A percentile compares a stretch with the other conserved stretches of the same genome.
Conservation (phyloP, 2,888 invertebrate species). For the Apoderus coryli region DNA sequence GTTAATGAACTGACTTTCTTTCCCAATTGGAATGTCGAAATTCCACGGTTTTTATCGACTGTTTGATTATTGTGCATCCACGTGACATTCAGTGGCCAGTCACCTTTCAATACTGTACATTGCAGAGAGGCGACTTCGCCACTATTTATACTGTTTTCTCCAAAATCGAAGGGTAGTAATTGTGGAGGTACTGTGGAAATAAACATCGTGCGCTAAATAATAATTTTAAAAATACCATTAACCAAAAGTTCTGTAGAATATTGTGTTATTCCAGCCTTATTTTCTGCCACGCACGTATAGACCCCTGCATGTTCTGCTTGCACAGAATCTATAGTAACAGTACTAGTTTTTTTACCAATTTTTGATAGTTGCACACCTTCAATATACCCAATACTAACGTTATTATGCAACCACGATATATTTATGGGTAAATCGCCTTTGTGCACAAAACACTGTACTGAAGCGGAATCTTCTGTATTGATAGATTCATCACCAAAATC, state of each 20-base stretch:
- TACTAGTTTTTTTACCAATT: slow-evolving; percentile 37
- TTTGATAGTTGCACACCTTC: slow-evolving; percentile 30
- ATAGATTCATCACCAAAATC: slow-evolving; percentile 39
- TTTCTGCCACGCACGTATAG: slow-evolving; percentile 62
- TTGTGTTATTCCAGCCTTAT: slow-evolving; percentile 48
- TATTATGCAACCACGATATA: slow-evolving; percentile 47
- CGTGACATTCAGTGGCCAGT: slow-evolving; percentile 46
- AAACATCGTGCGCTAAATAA: not conserved
- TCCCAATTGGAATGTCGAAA: slow-evolving; percentile 35
- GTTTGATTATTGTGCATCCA: slow-evolving; percentile 34
- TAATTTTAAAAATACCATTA: slow-evolving; percentile 41
- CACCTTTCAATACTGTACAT: slow-evolving; percentile 57
- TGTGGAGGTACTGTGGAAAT: slow-evolving; percentile 33
- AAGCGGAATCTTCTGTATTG: slow-evolving; percentile 55
- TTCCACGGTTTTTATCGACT: slow-evolving; percentile 9
- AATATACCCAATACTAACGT: slow-evolving; percentile 27
- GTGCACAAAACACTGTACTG: slow-evolving; percentile 50
- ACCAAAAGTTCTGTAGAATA: slow-evolving; percentile 43
- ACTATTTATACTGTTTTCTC: slow-evolving; percentile 44
- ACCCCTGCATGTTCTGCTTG: slow-evolving; percentile 53
- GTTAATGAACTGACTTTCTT: slow-evolving; percentile 46
- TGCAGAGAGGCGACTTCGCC: slow-evolving; percentile 54
- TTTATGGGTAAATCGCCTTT: slow-evolving; percentile 57
- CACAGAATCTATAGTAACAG: slow-evolving; percentile 47
- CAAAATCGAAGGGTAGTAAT: slow-evolving; percentile 42